A percentile compares a stretch with the other conserved stretches of the same genome.
phyloP scores from a whole-genome alignment of 2,797 vertebrate species.

The Scarus forsteni region DNA sequence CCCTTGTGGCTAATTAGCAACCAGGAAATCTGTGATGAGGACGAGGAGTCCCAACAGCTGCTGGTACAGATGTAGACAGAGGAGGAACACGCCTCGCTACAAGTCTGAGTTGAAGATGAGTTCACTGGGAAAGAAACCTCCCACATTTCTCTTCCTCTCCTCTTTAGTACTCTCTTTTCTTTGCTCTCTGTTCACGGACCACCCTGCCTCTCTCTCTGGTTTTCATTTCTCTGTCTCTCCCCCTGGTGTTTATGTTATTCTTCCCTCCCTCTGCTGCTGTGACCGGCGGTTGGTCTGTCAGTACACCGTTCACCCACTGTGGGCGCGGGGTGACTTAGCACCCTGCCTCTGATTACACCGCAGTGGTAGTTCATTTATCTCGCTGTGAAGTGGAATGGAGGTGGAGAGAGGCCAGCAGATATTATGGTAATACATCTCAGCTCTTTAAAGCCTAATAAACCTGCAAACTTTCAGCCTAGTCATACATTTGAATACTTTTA shows the following conservation, averaged over 20 bases:
- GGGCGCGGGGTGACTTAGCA: conserved; percentile 60
- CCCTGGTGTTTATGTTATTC: conserved; percentile 22
- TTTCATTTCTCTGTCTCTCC: conserved; percentile 4
- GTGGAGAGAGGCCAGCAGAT: conserved; percentile 40
- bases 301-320: conserved; percentile 53
- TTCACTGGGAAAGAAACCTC: background rate
- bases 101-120: conserved; percentile 4
- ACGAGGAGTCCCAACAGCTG: conserved; percentile 39
- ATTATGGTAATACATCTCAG: conserved; percentile 56
- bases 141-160: conserved; percentile 1
- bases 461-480: conserved; percentile 37
- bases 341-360: conserved; percentile 62
- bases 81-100: conserved; percentile 12
- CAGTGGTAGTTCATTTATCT: conserved; percentile 66
- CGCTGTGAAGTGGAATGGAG: conserved; percentile 43
- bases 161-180: background rate
- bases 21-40: conserved; percentile 43
- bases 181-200: background rate
- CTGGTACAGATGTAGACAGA: conserved; percentile 17
- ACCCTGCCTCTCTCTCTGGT: background rate
- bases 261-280: conserved; percentile 10
- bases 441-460: conserved; percentile 37
- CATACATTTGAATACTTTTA: conserved; percentile 17
- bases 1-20: conserved; percentile 56
- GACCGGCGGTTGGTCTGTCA: conserved; percentile 61